Evolutionary conservation across 2,113 vertebrate genomes (phyloP).

Genomic region (Caranx melampygus): DNA sequence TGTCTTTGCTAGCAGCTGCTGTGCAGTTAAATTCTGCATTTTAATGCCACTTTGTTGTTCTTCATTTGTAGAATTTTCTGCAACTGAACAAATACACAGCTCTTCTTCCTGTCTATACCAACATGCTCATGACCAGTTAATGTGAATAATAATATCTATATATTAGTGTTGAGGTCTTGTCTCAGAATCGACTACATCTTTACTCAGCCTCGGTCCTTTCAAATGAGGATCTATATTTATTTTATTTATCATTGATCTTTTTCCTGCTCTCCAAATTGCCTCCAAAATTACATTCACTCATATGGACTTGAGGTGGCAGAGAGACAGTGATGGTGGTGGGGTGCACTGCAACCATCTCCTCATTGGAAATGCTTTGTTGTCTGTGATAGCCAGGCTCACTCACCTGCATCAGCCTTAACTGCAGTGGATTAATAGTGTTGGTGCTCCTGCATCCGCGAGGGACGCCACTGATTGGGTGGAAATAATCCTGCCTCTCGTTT

Average conservation of each 20-base stretch:
- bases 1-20: no score
- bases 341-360: constrained; percentile 1
- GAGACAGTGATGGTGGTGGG: neutral
- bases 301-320: constrained; percentile 6
- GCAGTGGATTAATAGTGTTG: constrained; percentile 57
- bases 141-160: no score
- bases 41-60: no score
- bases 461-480: constrained; percentile 40
- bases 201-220: neutral
- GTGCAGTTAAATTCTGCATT: no score
- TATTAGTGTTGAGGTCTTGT: no score
- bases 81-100: no score
- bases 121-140: no score
- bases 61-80: no score
- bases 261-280: constrained; percentile 29
- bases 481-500: constrained; percentile 19
- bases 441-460: constrained; percentile 10
- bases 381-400: constrained; percentile 39
- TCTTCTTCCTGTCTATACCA: no score
- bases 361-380: constrained; percentile 23
- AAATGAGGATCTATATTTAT: neutral
- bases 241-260: neutral
- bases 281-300: constrained; percentile 47
- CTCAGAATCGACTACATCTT: no score
- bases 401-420: constrained; percentile 39